These are phyloP conservation scores for Chanos chanos DNA, from an alignment of 2,797 vertebrate species.

Conservation along the genomic window DNA sequence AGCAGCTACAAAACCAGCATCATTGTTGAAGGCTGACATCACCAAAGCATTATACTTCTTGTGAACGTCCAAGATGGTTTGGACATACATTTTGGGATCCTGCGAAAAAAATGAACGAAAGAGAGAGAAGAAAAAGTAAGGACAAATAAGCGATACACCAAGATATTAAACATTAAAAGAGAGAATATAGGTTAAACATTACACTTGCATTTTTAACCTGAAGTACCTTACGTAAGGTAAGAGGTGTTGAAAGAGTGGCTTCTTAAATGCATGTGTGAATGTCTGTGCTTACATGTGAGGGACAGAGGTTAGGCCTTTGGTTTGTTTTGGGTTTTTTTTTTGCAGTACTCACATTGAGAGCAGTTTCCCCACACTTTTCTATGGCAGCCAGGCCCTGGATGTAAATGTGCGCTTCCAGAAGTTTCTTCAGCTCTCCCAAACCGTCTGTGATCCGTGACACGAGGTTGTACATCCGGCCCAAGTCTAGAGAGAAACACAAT, in stretches of 20 bases:
- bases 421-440: slow-evolving; percentile 95
- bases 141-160: neutral
- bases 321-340: neutral
- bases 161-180: neutral
- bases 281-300: too few relatives aligned
- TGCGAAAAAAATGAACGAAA: slow-evolving; percentile 39
- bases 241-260: too few relatives aligned
- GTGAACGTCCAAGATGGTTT: slow-evolving; percentile 96
- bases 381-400: slow-evolving; percentile 98
- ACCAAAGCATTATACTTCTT: slow-evolving; percentile 98
- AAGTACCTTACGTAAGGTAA: neutral
- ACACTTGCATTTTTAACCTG: neutral
- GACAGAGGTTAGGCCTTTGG: neutral
- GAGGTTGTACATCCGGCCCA: slow-evolving; percentile 98
- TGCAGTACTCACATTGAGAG: slow-evolving; percentile 81
- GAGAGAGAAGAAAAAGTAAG: neutral
- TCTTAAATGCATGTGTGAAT: too few relatives aligned
- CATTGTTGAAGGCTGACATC: slow-evolving; percentile 98
- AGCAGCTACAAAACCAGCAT: slow-evolving; percentile 95
- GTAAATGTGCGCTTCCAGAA: slow-evolving; percentile 96
- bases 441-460: slow-evolving; percentile 98
- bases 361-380: slow-evolving; percentile 97
- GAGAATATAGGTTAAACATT: neutral
- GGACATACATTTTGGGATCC: slow-evolving; percentile 99
- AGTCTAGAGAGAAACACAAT: slow-evolving; percentile 70